These are phyloP conservation scores for Timema podura DNA, from an alignment of 2,888 invertebrate species.

Conservation along the genomic window DNA sequence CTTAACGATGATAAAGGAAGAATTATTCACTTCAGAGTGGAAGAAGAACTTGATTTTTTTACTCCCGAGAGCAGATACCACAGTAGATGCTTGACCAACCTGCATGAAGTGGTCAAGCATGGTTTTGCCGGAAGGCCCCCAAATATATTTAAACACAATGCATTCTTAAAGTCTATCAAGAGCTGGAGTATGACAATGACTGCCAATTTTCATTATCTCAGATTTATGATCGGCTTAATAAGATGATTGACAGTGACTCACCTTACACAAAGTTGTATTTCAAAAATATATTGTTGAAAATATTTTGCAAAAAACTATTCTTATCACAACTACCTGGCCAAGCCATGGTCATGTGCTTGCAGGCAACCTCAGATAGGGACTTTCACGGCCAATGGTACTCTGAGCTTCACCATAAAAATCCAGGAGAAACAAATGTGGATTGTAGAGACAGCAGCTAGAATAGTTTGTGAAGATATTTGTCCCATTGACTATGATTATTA, in stretches of 20 bases:
- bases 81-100: no score
- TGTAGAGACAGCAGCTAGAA: no score
- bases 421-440: background rate
- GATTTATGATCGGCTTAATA: background rate
- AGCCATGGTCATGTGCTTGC: background rate
- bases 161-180: background rate
- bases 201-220: slow-evolving; percentile 1
- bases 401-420: background rate
- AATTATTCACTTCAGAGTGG: no score
- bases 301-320: background rate
- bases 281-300: background rate
- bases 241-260: background rate
- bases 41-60: no score
- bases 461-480: no score
- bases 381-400: background rate
- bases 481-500: background rate
- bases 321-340: background rate
- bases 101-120: no score
- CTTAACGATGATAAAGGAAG: no score
- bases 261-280: background rate
- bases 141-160: background rate
- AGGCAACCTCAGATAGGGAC: background rate
- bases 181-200: background rate
- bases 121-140: no score
- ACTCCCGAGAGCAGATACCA: no score